Evolutionary conservation across 1,140 invertebrate species (phyloP).

Genomic region (Drosophila burlai): DNA sequence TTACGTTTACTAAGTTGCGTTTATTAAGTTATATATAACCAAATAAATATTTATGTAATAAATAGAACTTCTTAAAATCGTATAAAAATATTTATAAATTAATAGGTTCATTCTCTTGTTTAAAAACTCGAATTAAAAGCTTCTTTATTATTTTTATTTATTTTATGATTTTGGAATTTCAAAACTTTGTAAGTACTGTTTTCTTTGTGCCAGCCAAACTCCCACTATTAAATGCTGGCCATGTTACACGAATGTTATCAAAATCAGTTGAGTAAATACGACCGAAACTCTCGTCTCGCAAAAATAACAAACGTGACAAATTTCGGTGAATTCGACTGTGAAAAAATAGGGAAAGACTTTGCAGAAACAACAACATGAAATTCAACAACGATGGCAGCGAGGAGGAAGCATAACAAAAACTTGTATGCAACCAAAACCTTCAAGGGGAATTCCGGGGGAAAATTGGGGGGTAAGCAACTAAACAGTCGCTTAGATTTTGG

Average conservation of each 20-base stretch:
- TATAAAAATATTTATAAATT: neutral
- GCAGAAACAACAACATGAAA: conserved; percentile 24
- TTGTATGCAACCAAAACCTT: conserved; percentile 75
- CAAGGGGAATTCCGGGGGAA: conserved; percentile 20
- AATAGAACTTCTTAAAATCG: neutral
- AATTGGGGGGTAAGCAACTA: conserved; percentile 30
- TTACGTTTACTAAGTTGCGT: too few relatives aligned
- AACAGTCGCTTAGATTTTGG: conserved; percentile 66
- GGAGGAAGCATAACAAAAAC: conserved; percentile 69
- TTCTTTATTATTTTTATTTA: too few relatives aligned
- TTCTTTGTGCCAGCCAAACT: conserved; percentile 18
- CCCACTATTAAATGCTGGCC: conserved; percentile 68
- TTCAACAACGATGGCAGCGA: conserved; percentile 27
- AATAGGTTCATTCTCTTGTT: too few relatives aligned
- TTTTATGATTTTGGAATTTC: neutral
- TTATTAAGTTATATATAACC: too few relatives aligned
- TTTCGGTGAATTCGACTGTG: conserved; percentile 84
- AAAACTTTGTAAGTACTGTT: neutral
- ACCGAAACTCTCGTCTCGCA: conserved; percentile 63
- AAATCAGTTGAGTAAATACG: conserved; percentile 85
- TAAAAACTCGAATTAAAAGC: neutral
- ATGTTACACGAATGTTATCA: conserved; percentile 85
- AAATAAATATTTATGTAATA: neutral
- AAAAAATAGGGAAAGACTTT: conserved; percentile 57
- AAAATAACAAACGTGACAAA: conserved; percentile 85